phyloP scores from a whole-genome alignment of 2,888 invertebrate species.

The Boloria selene region DNA sequence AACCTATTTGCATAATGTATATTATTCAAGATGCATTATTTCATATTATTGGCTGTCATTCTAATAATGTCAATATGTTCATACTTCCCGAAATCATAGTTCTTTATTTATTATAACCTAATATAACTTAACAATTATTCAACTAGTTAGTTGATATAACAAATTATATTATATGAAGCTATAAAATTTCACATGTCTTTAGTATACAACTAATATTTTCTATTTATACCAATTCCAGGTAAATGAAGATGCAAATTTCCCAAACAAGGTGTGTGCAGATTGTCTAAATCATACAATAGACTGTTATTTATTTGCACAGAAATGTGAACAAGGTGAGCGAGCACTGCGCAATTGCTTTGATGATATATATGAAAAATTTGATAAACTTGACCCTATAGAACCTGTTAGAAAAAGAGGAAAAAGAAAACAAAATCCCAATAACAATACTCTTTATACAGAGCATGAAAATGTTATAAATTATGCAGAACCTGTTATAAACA shows the following conservation, averaged over 20 bases:
- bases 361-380: slow-evolving; percentile 66
- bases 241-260: slow-evolving; percentile 57
- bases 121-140: too few species aligned
- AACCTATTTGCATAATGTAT: too few species aligned
- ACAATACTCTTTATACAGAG: slow-evolving; percentile 56
- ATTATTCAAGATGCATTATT: too few species aligned
- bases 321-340: slow-evolving; percentile 66
- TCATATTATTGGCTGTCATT: too few species aligned
- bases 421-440: slow-evolving; percentile 62
- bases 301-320: slow-evolving; percentile 69
- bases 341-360: slow-evolving; percentile 68
- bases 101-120: too few species aligned
- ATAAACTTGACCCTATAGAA: slow-evolving; percentile 66
- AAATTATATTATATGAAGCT: too few species aligned
- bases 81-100: too few species aligned
- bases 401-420: slow-evolving; percentile 61
- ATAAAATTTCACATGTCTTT: background rate
- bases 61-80: too few species aligned
- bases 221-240: slow-evolving; percentile 55
- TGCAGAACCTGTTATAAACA: slow-evolving; percentile 64
- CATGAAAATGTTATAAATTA: slow-evolving; percentile 65
- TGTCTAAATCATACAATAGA: slow-evolving; percentile 61
- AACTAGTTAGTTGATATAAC: too few species aligned
- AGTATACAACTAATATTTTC: slow-evolving; percentile 13
- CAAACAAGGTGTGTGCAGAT: slow-evolving; percentile 64